phyloP scores from a whole-genome alignment of 2,888 invertebrate genomes.

The Leptinotarsa juncta region DNA sequence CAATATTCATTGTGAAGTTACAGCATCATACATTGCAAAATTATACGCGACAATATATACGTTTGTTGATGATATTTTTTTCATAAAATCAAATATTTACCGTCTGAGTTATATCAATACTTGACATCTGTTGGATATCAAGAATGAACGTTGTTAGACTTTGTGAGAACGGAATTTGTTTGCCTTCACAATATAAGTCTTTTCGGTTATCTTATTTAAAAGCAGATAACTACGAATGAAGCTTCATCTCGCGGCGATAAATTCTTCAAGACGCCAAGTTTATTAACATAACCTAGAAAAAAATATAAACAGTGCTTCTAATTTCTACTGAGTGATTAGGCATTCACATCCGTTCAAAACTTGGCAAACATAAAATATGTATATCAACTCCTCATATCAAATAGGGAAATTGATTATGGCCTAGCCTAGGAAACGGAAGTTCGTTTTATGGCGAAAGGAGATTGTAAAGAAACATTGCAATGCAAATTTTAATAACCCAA shows the following conservation, averaged over 20 bases:
- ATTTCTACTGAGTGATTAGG: constrained; percentile 4
- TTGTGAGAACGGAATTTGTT: constrained; percentile 41
- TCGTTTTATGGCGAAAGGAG: not conserved
- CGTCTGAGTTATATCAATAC: constrained; percentile 39
- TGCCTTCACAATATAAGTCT: constrained; percentile 33
- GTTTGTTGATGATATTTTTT: constrained; percentile 27
- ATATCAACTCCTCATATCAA: too few relatives aligned
- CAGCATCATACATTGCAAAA: constrained; percentile 22
- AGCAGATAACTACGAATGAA: constrained; percentile 24
- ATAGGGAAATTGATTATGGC: too few relatives aligned
- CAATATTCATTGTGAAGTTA: not conserved
- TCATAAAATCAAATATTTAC: constrained; percentile 42
- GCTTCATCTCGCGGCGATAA: constrained; percentile 16
- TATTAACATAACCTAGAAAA: constrained; percentile 18
- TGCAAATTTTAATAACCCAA: not conserved
- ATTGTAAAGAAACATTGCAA: constrained; percentile 3
- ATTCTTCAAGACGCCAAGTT: not conserved
- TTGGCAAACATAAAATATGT: not conserved
- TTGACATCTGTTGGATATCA: constrained; percentile 26
- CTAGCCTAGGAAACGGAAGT: not conserved
- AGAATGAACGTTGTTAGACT: constrained; percentile 29
- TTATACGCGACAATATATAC: constrained; percentile 20
- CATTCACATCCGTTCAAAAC: constrained; percentile 7
- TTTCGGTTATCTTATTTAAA: constrained; percentile 42
- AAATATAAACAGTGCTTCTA: not conserved